Evolutionary conservation across 2,888 invertebrate species (phyloP), one percentile per base, ranked within the genome.

Genomic region (Dolomedes plantarius): DNA sequence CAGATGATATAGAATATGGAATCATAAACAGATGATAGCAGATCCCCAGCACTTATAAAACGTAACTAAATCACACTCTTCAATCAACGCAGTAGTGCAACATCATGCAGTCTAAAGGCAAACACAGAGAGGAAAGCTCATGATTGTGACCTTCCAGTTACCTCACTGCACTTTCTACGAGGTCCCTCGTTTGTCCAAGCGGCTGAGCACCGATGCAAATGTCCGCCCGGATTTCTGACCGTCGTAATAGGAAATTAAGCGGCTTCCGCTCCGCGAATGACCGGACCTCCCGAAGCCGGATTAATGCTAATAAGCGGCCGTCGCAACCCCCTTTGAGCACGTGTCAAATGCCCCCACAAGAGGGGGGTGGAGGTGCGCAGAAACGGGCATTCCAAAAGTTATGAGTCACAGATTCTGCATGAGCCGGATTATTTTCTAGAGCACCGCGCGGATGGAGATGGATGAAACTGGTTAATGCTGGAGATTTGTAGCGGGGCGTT

Each of bases 191-290:
- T 32, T 19, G 32, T n/a, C 73, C 29, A 56, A 56, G 56, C 62
- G 39, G 39, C 64, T 71, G 56, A 71, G 56, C 78, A 71, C 29
- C 31, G 69, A 71, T 73, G 68, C 73, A 75, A 82, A 82, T 82
- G 68, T 75, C 75, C 81, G 67, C 62, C 72, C 72, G 83, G 83
- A 85, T 85, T 85, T 85, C 77, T 85, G 83, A 65, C 83, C 83
- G 68, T 85, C 83, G 83, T 85, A 85, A 85, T 85, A 85, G 83
- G 77, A 85, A 85, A 85, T 85, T 85, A 85, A 85, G 83, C 83
- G 83, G 71, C 83, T 85, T 75, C 67, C 80, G 79, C 73, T 64
- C 75, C 76, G 76, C 76, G 82, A 83, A 76, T 76, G 72, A 67
- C 67, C 77, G 65, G 77, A 28, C 75, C 75, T 83, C 72, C 83